Evolutionary conservation across 2,888 invertebrate species (phyloP), one percentile per base, ranked within the genome.

Genomic region (Drosophila mayaguana): DNA sequence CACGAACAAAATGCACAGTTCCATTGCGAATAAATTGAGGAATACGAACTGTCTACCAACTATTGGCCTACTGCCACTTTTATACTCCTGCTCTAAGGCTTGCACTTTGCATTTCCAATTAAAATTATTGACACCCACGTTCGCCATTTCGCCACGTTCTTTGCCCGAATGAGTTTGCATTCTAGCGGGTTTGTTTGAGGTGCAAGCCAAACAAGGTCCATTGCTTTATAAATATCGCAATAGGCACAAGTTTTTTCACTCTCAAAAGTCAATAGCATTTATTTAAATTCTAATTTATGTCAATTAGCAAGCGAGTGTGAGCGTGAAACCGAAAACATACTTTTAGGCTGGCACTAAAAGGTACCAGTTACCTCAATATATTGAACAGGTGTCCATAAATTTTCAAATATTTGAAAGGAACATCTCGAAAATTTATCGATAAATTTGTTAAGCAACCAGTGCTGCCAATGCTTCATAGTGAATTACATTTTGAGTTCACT

Each of bases 41-140:
- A 28, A 28, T 28, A 28, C 16, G 20, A 43, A 86, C 74, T 69
- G 36, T 40, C 7, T 22, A 3, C 7, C 22, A 56, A 28, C 6
- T 43, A 42, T 6, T 25, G 32, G 12, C 8, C 16, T 28, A 8
- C 12, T 6, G 38, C 14, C 32, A 45, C 48, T 75, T 82, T 87
- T 82, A 82, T 87, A 84, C 54, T 12, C 22, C 32, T 34, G 18
- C 18, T 4, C n/a, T 12, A 34, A 5, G 20, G 55, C 51, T 59
- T 59, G 38, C 46, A 67, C 75, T 63, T 64, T 66, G 66, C 18
- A 20, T 43, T 55, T 70, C 28, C 48, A 77, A 75, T 77, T 79
- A 70, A 63, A 54, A 25, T 20, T 66, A 57, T 66, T 79, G 50
- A 11, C 80, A 79, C 54, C 38, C 22, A 43, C 11, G 8, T n/a